A percentile compares a stretch with the other conserved stretches of the same genome.
phyloP scores from a whole-genome alignment of 2,888 invertebrate species.

The Microplitis deprimator region DNA sequence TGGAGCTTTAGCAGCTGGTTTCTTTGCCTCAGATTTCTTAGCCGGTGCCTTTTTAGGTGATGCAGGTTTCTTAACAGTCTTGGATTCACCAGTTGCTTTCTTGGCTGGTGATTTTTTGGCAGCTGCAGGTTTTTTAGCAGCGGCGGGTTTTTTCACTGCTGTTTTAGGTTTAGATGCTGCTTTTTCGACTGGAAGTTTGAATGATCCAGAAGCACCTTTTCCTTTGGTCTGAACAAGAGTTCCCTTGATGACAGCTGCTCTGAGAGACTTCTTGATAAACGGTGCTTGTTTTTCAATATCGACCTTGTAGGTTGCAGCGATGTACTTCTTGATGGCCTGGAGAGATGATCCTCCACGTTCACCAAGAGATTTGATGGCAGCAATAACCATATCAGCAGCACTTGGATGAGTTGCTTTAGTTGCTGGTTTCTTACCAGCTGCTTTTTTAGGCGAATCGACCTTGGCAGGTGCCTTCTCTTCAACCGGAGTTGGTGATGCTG shows the following conservation, averaged over 20 bases:
- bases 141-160: not conserved
- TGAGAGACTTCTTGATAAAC: too few relatives aligned
- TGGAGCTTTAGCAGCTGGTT: not conserved
- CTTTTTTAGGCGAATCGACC: slow-evolving; percentile 47
- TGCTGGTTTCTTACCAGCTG: slow-evolving; percentile 46
- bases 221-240: slow-evolving; percentile 74
- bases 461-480: not conserved
- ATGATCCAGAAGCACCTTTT: slow-evolving; percentile 74
- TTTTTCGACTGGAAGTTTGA: slow-evolving; percentile 73
- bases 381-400: too few relatives aligned
- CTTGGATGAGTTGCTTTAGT: too few relatives aligned
- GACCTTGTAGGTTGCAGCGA: too few relatives aligned
- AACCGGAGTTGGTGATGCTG: not conserved
- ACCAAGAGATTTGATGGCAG: too few relatives aligned
- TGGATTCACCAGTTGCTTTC: not conserved
- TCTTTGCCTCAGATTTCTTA: not conserved
- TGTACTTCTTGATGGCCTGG: too few relatives aligned
- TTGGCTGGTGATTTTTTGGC: slow-evolving; percentile 27
- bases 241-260: slow-evolving; percentile 48
- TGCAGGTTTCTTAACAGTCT: slow-evolving; percentile 11
- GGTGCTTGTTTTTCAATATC: too few relatives aligned
- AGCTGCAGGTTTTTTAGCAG: not conserved
- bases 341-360: too few relatives aligned
- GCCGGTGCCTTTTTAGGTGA: not conserved
- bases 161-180: slow-evolving; percentile 54